Evolutionary conservation across 1,140 invertebrate genomes (phyloP).

Genomic region (Aphaenogaster rudis): DNA sequence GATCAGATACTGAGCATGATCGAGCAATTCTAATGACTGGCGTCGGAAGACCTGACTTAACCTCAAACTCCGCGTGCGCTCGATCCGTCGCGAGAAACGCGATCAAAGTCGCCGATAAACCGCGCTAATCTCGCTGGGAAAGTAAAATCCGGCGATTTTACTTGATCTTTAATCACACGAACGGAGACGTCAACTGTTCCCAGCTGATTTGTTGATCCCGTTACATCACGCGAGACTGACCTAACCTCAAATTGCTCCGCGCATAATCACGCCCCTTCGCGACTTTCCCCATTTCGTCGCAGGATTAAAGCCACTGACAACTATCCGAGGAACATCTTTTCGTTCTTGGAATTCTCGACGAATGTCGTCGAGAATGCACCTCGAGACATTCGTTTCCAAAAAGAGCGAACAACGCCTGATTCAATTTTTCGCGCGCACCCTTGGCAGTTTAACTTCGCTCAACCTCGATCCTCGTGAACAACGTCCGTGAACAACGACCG

Average conservation of each 20-base stretch:
- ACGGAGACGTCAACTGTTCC: constrained; percentile 1
- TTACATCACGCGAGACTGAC: not conserved
- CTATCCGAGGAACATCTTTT: not conserved
- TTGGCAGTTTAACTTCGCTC: not conserved
- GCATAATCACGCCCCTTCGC: not conserved
- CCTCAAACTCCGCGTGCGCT: not conserved
- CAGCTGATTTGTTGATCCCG: not conserved
- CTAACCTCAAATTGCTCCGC: not conserved
- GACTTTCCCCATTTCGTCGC: not conserved
- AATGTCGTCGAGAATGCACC: too few relatives aligned
- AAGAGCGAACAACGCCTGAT: not conserved
- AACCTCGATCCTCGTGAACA: not conserved
- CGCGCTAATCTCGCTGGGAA: not conserved
- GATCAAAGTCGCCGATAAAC: not conserved
- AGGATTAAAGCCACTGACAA: not conserved
- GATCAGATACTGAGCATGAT: not conserved
- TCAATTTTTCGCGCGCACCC: not conserved
- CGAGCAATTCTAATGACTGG: not conserved
- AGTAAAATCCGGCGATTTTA: not conserved
- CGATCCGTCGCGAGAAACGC: not conserved
- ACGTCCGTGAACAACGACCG: not conserved
- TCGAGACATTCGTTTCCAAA: not conserved
- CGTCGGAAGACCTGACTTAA: not conserved
- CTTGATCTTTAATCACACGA: not conserved
- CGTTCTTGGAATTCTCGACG: not conserved